Evolutionary conservation across 2,888 invertebrate species (phyloP), one percentile per base, ranked within the genome.

Genomic region (Cabera pusaria): DNA sequence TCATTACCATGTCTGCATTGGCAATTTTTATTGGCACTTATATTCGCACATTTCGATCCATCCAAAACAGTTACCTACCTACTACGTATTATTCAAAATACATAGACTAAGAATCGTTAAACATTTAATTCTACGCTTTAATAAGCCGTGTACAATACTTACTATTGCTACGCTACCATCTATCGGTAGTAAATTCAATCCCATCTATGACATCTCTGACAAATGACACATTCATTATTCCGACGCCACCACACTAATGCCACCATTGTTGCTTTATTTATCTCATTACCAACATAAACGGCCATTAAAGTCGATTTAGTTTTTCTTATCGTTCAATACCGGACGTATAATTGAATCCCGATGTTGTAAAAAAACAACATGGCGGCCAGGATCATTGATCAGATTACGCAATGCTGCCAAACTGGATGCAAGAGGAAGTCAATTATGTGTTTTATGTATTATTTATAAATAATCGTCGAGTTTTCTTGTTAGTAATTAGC

Each of bases 371-470:
- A 33, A 78, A 74, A 41, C 57, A 78, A 70, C 52, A 72, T 68
- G 74, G 71, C 69, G 40, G 65, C 59, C 75, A 65, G 76, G 76
- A 83, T 78, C 83, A 84, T 79, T 86, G 85, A 82, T 82, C 79
- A 79, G 78, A 85, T 86, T 84, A 80, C 80, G 76, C 80, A 81
- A 86, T 83, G 83, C 70, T 72, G 77, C 82, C 73, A 67, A 79
- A 86, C 87, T 80, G 86, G 84, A 78, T 80, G 66, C 64, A 61
- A 55, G 59, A 66, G 72, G 72, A 75, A 74, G 73, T 72, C 69
- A 68, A 68, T 71, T 69, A 59, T 65, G 76, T 84, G 73, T 74
- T 76, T 85, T 83, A 77, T 77, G 27, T 33, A 19, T 39, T 40
- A 44, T 44, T 41, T 41, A 10, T 26, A 27, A 7, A 12, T 23